Base-by-base conservation (phyloP, 1,140 invertebrate genomes). In the Cyclina sinensis region DNA sequence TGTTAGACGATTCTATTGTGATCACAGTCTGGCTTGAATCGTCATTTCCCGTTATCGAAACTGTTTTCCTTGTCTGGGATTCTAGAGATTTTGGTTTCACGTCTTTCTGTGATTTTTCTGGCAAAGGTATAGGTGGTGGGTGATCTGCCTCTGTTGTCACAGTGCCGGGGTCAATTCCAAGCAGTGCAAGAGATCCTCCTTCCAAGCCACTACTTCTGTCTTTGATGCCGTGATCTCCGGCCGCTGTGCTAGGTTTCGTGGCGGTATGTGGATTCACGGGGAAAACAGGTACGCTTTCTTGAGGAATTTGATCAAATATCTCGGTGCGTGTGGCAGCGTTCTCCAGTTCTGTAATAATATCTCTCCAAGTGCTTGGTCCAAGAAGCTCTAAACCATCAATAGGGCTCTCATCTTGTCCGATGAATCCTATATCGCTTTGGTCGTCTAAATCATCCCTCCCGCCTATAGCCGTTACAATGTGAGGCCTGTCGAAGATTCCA, bases 301-400 rank as follows among this genome's bases (percentile, higher is more conserved):
- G 74, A 57, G 43, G 48, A 27, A 57, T 16, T 32, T 32, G 32
- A 54, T 78, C 74, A 70, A 70, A 70, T 70, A 70, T 70, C n/a
- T 70, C 9, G 37, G 30, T 21, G 14, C 54, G 74, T n/a, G 74
- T 1, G 4, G 18, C 74, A 32, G 46, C 74, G 24, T 54, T 54
- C 30, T 48, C 21, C 21, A 78, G 18, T n/a, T 78, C 74, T 7
- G 74, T 37, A 4, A 78, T 35, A 46, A 78, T 48, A 54, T 78
- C 74, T 24, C 16, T 46, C 74, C 74, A 78, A 2, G 39, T 32
- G 21, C 74, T 78, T 7, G 74, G 32, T 16, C 74, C 74, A 21
- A 78, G 46, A 30, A 78, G 74, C 35, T 78, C 43, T 1, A 78
- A 30, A 32, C 74, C 74, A 32, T 51, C 30, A 32, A 78, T 78